phyloP scores from a whole-genome alignment of 2,797 vertebrate genomes.

The Alfaro cultratus region DNA sequence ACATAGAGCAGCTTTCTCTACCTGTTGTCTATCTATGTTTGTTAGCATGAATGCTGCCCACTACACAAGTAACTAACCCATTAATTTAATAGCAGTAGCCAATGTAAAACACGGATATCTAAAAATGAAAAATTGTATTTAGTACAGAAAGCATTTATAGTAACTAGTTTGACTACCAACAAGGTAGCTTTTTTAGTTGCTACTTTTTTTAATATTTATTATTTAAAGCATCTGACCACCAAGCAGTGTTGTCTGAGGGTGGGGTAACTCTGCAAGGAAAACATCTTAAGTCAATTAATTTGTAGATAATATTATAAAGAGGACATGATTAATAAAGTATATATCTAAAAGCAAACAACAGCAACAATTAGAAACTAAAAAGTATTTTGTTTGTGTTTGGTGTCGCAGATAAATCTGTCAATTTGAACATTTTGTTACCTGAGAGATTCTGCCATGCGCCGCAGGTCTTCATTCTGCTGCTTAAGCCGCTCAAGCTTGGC shows the following conservation, averaged over 20 bases:
- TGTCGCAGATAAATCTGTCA: neutral
- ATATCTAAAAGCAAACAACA: neutral
- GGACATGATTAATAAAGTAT: neutral
- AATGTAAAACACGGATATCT: neutral
- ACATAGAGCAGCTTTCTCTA: neutral
- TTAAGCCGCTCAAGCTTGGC: slow-evolving; percentile 97
- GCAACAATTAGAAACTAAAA: neutral
- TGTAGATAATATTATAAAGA: neutral
- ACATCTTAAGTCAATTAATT: neutral
- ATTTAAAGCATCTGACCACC: neutral
- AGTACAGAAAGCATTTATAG: neutral
- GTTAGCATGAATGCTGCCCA: neutral
- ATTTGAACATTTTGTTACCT: slow-evolving; percentile 78
- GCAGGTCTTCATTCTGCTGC: slow-evolving; percentile 97
- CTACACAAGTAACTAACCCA: neutral
- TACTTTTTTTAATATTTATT: too few relatives aligned
- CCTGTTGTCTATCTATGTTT: neutral
- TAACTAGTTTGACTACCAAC: neutral
- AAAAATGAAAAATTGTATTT: neutral
- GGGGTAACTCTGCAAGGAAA: neutral
- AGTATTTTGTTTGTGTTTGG: neutral
- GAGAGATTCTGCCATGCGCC: slow-evolving; percentile 96
- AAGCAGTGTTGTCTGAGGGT: neutral
- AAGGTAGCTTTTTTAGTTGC: neutral
- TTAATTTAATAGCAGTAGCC: neutral